These are phyloP conservation scores for Asbolus verrucosus DNA, from an alignment of 1,140 invertebrate genomes.

Conservation along the genomic window DNA sequence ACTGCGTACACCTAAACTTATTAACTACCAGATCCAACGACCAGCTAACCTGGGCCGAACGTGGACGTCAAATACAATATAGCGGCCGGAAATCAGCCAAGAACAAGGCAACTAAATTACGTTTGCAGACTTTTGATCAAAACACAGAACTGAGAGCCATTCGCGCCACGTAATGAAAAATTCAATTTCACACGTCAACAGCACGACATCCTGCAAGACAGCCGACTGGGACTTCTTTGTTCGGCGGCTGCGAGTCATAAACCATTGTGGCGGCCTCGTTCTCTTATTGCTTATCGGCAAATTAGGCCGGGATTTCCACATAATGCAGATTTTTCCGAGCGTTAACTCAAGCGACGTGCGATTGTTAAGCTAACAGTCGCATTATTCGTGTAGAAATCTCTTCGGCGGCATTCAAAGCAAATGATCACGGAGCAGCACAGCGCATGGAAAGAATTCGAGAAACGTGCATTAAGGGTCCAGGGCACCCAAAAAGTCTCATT, in stretches of 20 bases:
- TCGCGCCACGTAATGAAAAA: conserved; percentile 39
- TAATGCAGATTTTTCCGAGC: too few relatives aligned
- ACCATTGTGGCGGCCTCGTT: not conserved
- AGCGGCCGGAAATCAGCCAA: conserved; percentile 14
- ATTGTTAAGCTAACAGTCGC: too few relatives aligned
- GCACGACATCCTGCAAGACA: not conserved
- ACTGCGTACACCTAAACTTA: conserved; percentile 37
- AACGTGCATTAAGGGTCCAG: too few relatives aligned
- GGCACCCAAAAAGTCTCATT: too few relatives aligned
- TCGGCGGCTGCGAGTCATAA: conserved; percentile 4
- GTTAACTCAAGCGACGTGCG: too few relatives aligned
- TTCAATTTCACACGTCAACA: conserved; percentile 37
- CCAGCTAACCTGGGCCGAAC: conserved; percentile 31
- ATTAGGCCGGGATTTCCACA: too few relatives aligned
- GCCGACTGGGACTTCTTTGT: not conserved
- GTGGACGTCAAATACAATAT: conserved; percentile 31
- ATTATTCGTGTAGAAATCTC: too few relatives aligned
- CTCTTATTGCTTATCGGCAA: too few relatives aligned
- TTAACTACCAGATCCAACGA: conserved; percentile 14
- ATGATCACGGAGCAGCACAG: too few relatives aligned
- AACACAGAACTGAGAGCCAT: not conserved
- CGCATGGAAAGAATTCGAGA: too few relatives aligned
- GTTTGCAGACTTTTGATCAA: conserved; percentile 25
- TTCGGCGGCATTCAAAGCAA: too few relatives aligned
- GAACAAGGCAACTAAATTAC: conserved; percentile 40